phyloP scores from a whole-genome alignment of 1,140 invertebrate species.

The Arctopsyche grandis region DNA sequence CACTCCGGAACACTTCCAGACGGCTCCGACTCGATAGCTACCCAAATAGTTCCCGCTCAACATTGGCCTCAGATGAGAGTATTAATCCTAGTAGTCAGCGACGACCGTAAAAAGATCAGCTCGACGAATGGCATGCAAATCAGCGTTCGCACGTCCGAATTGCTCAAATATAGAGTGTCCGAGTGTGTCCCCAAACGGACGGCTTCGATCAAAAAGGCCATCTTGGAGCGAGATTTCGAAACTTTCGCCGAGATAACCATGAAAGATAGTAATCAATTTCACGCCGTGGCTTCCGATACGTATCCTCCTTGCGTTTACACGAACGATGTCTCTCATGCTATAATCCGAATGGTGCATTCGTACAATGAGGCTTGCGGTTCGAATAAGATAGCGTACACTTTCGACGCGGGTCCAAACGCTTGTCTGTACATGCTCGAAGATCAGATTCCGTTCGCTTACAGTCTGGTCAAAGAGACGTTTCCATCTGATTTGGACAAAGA shows the following conservation, averaged over 20 bases:
- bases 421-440: slow-evolving; percentile 88
- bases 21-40: slow-evolving; percentile 87
- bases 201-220: slow-evolving; percentile 79
- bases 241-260: slow-evolving; percentile 94
- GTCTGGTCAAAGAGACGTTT: slow-evolving; percentile 77
- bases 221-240: slow-evolving; percentile 82
- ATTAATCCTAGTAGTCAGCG: slow-evolving; percentile 91
- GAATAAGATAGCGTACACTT: slow-evolving; percentile 89
- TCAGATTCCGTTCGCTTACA: slow-evolving; percentile 75
- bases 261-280: slow-evolving; percentile 98
- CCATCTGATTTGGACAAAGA: slow-evolving; percentile 66
- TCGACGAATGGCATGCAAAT: slow-evolving; percentile 94
- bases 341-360: slow-evolving; percentile 83
- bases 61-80: slow-evolving; percentile 91
- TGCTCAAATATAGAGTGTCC: slow-evolving; percentile 81
- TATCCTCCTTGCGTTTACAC: slow-evolving; percentile 94
- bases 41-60: slow-evolving; percentile 74
- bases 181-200: slow-evolving; percentile 79
- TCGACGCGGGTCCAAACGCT: slow-evolving; percentile 97
- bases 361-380: slow-evolving; percentile 78
- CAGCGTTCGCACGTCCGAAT: slow-evolving; percentile 82
- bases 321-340: slow-evolving; percentile 85
- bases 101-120: slow-evolving; percentile 84
- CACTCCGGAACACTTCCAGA: slow-evolving; percentile 73
- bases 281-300: slow-evolving; percentile 94